Evolutionary conservation across 1,140 invertebrate species (phyloP), one percentile per base, ranked within the genome.

Genomic region (Drosophila aff.): DNA sequence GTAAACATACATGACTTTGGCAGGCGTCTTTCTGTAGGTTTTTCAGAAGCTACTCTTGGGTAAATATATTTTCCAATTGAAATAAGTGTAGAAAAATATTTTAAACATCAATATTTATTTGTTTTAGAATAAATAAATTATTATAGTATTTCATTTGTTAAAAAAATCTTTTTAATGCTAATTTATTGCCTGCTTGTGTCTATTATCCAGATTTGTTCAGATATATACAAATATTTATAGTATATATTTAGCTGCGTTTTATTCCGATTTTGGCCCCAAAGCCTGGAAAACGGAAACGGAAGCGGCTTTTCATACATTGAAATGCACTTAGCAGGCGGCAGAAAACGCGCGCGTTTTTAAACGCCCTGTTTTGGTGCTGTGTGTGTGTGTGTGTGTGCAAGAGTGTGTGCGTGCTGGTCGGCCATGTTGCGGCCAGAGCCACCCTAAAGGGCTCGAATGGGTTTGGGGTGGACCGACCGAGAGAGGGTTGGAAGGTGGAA

Each of bases 321-420:
- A 87, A 87, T 89, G 84, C 84, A 87, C 84, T 87, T 89, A 81
- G 74, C 53, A 43, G 38, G 73, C 49, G 41, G 58, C 41, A 62
- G 59, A 81, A 86, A 86, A 69, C 79, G 83, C 81, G 77, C 85
- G 85, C 84, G 77, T 79, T 89, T 84, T 81, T 72, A 81, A 87
- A 81, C 84, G 84, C 84, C 69, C 68, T 41, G 26, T 49, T 52
- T 15, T 46, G 10, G 5, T 46, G 13, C 13, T 52, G n/a, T 52
- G 10, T 61, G n/a, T 62, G 10, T 26, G 38, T 43, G 46, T 52
- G n/a, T 52, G 10, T 28, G 31, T 5, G 10, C 4, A n/a, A 10
- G 49, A 11, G 44, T 68, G 53, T 68, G 53, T 79, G 81, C 76
- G 76, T 79, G 76, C 33, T 79, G 46, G 76, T 65, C 76, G 76